Evolutionary conservation across 2,113 vertebrate species (phyloP).

Genomic region (Sphyrna mokarran): DNA sequence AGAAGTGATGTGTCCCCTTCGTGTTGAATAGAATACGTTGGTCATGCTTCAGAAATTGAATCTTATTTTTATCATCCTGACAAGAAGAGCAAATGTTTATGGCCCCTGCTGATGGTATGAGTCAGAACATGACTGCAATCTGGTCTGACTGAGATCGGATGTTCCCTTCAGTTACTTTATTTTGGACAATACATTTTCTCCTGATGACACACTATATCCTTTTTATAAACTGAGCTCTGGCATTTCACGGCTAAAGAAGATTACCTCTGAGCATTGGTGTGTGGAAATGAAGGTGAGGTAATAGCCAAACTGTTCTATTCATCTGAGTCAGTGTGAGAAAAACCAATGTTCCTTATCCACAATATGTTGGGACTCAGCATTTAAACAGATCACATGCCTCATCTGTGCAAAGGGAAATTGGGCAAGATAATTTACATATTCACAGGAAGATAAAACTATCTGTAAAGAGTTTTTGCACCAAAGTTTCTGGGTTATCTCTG

Average conservation of each 20-base stretch:
- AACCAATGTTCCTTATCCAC: background rate
- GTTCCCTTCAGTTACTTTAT: background rate
- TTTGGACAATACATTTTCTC: background rate
- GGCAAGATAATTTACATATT: background rate
- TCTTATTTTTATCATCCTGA: background rate
- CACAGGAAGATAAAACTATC: background rate
- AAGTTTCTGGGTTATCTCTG: background rate
- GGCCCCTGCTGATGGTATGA: background rate
- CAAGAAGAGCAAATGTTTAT: background rate
- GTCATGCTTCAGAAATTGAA: background rate
- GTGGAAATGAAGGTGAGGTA: conserved; percentile 16
- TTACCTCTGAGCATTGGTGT: conserved; percentile 20
- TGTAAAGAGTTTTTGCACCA: background rate
- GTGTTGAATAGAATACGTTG: background rate
- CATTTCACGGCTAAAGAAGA: conserved; percentile 1
- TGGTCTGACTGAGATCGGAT: background rate
- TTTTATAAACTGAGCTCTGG: background rate
- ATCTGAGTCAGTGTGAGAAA: background rate
- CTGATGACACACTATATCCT: background rate
- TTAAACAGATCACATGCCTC: background rate
- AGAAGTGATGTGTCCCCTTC: background rate
- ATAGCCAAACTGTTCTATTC: background rate
- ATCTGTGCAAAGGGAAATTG: background rate
- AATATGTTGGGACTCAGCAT: background rate
- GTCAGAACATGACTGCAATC: background rate